Conservation (phyloP, 2,113 vertebrate species). For the Orientallactaga bullata region DNA sequence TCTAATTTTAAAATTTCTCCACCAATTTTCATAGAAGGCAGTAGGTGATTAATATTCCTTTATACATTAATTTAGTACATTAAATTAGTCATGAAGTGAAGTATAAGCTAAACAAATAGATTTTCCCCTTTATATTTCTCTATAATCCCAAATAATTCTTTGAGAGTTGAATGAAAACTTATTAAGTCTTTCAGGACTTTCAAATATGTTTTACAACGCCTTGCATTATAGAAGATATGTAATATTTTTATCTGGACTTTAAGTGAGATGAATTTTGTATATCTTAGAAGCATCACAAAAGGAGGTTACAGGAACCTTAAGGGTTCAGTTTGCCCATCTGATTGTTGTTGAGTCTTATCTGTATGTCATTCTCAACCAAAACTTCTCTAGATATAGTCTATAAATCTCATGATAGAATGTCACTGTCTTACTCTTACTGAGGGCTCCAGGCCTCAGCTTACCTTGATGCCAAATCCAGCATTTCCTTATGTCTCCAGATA, state of each 20-base stretch:
- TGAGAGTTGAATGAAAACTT: neutral
- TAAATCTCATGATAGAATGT: neutral
- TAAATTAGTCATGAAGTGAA: neutral
- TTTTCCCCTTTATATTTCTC: conserved; percentile 13
- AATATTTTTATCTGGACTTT: conserved; percentile 4
- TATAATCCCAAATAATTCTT: conserved; percentile 1
- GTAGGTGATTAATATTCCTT: neutral
- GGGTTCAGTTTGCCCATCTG: neutral
- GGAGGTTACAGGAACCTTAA: neutral
- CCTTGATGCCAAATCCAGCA: neutral
- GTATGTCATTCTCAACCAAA: neutral
- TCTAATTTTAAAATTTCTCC: conserved; percentile 47
- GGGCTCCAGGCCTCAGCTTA: neutral
- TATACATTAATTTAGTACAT: neutral
- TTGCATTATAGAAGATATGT: neutral
- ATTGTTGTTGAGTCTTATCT: conserved; percentile 20
- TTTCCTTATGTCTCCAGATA: neutral
- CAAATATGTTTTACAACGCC: neutral
- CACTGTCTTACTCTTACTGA: neutral
- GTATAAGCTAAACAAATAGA: neutral
- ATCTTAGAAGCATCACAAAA: neutral
- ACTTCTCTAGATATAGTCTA: neutral
- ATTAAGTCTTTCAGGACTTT: conserved; percentile 32
- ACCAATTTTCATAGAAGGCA: neutral
- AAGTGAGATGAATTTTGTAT: neutral